Conservation (phyloP, 2,888 invertebrate species). For the Hirtodrosophila histrioides region DNA sequence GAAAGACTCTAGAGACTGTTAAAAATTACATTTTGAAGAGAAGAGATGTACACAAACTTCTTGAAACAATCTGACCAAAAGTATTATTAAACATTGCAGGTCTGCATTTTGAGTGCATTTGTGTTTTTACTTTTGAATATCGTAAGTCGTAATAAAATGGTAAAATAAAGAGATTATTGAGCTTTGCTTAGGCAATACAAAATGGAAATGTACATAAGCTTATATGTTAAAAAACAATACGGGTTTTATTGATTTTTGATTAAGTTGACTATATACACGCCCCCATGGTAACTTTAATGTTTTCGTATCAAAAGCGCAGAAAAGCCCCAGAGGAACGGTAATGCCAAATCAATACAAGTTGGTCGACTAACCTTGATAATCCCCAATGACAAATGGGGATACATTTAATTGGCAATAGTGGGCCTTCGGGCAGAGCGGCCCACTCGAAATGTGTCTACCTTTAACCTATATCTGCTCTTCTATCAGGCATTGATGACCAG, state of each 20-base stretch:
- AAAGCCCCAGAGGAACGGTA: constrained; percentile 23
- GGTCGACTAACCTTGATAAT: constrained; percentile 55
- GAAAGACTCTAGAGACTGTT: no score
- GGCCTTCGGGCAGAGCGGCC: constrained; percentile 1
- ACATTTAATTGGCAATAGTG: constrained; percentile 51
- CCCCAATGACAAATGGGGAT: constrained; percentile 67
- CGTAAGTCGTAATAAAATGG: no score
- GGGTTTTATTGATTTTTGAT: constrained; percentile 49
- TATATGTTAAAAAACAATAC: not conserved
- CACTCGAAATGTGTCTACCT: constrained; percentile 36
- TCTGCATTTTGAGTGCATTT: no score
- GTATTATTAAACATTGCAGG: no score
- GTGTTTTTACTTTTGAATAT: no score
- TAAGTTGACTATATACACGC: constrained; percentile 2
- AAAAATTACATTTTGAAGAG: no score
- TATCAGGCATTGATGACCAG: constrained; percentile 14
- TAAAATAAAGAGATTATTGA: no score
- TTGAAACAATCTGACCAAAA: no score
- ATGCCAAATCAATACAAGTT: constrained; percentile 61
- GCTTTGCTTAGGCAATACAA: no score
- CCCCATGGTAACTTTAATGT: not conserved
- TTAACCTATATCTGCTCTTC: constrained; percentile 40
- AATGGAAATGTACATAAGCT: no score
- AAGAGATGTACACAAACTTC: no score
- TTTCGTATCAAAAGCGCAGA: not conserved